Evolutionary conservation across 2,888 invertebrate genomes (phyloP).

Genomic region (Drosophila mimetica): DNA sequence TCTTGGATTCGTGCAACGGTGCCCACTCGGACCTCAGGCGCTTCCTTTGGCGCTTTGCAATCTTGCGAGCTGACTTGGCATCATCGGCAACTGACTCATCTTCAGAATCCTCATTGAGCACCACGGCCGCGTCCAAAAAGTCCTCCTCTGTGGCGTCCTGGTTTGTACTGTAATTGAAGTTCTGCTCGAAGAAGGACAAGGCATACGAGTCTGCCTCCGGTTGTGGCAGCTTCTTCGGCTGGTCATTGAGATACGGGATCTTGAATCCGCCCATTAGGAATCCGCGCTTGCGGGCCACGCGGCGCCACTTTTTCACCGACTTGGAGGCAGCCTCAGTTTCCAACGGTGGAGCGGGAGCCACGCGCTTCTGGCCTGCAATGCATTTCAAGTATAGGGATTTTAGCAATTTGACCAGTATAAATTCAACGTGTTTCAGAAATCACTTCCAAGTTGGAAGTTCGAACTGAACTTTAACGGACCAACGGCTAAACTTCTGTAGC

Average conservation of each 20-base stretch:
- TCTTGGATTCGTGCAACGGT: constrained; percentile 42
- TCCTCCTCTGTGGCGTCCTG: constrained; percentile 42
- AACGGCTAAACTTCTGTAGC: too few relatives aligned
- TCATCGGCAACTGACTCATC: constrained; percentile 45
- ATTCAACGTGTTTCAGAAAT: too few relatives aligned
- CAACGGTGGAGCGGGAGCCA: constrained; percentile 21
- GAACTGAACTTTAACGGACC: too few relatives aligned
- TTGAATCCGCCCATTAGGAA: constrained; percentile 60
- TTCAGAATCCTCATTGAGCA: constrained; percentile 30
- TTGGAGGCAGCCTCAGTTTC: constrained; percentile 33
- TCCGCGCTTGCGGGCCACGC: constrained; percentile 59
- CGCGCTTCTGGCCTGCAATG: constrained; percentile 51
- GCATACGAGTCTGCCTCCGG: constrained; percentile 66
- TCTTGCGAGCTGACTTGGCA: constrained; percentile 52
- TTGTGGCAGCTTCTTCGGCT: constrained; percentile 48
- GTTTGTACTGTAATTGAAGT: constrained; percentile 55
- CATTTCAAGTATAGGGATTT: neutral
- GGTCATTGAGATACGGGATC: constrained; percentile 48
- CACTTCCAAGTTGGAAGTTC: too few relatives aligned
- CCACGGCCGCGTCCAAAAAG: constrained; percentile 11
- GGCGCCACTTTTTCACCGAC: constrained; percentile 66
- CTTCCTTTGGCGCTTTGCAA: constrained; percentile 54
- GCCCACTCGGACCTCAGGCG: constrained; percentile 58
- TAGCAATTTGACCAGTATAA: too few relatives aligned
- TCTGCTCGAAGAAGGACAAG: constrained; percentile 61